Base-by-base conservation (phyloP, 2,797 vertebrate species). In the Labeo calbasu region DNA sequence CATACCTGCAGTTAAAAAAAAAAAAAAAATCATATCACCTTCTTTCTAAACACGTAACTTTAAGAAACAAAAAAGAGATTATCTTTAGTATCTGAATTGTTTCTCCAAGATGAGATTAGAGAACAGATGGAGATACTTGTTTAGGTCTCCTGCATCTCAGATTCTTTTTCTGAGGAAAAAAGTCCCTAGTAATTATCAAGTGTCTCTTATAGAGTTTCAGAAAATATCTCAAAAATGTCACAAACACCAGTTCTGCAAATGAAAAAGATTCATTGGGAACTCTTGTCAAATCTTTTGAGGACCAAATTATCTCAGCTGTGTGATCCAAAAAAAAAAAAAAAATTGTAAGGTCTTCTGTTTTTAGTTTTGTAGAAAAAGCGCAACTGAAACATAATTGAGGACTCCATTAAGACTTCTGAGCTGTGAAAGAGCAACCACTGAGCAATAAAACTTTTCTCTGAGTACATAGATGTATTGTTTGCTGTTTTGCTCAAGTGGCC, bases 1-100 rank as follows among this genome's bases (percentile, higher is more conserved):
- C 97, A 90, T 98, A 99, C 95, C 98, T 99, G 11, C 19, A 48
- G n/a, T 15, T 36, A 69, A 82, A 65, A 69, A 63, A 36, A 66
- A 43, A 3, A 5, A 57, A 40, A 11, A 32, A n/a, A 23, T 13
- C 3, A 7, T 13, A 28, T 21, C 23, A 48, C 15, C 21, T 48
- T 14, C 13, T 48, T 9, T 79, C 11, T 51, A 32, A 53, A 50
- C 28, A 43, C 14, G 13, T 15, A 40, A 17, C 19, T 14, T 23
- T 25, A 21, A 14, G 2, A 59, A 19, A 69, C 6, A 21, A 61
- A 61, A 53, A 61, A 21, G 21, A 3, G 10, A 25, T 61, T 19
- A 43, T 59, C 3, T 36, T 59, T 28, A n/a, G 8, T 23, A 23
- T 50, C 4, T 72, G 7, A 72, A 72, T 72, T 19, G 70, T 28